Percentiles rank a stretch among this genome's conserved stretches.
phyloP scores from a whole-genome alignment of 92 coral and sea anemone genomes.

The Pocillopora meandrina region DNA sequence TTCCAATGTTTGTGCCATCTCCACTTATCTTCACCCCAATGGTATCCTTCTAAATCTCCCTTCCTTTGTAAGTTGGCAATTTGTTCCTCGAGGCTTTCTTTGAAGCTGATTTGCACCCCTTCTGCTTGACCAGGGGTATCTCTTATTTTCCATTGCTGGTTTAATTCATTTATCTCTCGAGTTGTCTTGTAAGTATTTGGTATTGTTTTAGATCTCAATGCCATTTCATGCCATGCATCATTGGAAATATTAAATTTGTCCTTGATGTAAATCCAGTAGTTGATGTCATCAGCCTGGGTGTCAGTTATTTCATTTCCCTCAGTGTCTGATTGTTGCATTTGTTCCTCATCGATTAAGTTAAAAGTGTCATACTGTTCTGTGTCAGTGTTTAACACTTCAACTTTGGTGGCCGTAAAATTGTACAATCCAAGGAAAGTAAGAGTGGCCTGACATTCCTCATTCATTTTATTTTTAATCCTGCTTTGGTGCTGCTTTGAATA shows the following conservation, averaged over 20 bases:
- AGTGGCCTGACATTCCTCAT: too few relatives aligned
- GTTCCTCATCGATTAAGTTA: constrained; percentile 32
- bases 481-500: too few relatives aligned
- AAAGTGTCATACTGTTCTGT: constrained; percentile 46
- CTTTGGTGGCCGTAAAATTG: constrained; percentile 38
- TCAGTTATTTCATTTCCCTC: constrained; percentile 30
- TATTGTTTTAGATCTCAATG: constrained; percentile 46
- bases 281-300: constrained; percentile 47
- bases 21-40: constrained; percentile 11
- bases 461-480: too few relatives aligned
- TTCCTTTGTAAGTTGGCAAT: constrained; percentile 10
- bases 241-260: constrained; percentile 59
- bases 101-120: constrained; percentile 52
- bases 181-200: not conserved
- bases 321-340: constrained; percentile 16
- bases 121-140: constrained; percentile 61
- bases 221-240: constrained; percentile 65
- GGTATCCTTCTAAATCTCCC: too few relatives aligned
- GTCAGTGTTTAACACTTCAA: constrained; percentile 49
- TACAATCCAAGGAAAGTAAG: constrained; percentile 42
- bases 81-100: constrained; percentile 49
- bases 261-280: constrained; percentile 49
- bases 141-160: constrained; percentile 37
- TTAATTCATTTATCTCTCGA: constrained; percentile 9
- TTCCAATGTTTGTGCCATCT: constrained; percentile 60